Conservation (phyloP, 2,888 invertebrate genomes). For the Leucophora obtusa region DNA sequence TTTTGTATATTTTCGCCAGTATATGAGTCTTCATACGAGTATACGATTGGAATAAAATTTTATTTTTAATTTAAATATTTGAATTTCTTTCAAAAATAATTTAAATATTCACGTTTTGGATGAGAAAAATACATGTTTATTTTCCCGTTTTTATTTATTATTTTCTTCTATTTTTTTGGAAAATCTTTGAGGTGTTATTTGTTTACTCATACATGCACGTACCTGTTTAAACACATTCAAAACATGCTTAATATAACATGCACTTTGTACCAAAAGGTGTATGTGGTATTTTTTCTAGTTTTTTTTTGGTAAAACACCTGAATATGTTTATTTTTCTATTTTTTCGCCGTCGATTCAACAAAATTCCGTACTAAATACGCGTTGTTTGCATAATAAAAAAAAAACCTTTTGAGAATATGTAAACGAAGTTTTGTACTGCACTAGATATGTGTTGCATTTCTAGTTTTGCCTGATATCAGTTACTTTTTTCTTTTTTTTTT, state of each 20-base stretch:
- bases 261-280: constrained; percentile 1
- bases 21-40: too few relatives aligned
- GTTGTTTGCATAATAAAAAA: constrained; percentile 36
- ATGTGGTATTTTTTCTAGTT: not conserved
- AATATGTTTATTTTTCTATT: not conserved
- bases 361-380: not conserved
- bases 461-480: not conserved
- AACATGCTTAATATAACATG: constrained; percentile 15
- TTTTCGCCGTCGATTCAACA: not conserved
- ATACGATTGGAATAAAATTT: too few relatives aligned
- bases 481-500: not conserved
- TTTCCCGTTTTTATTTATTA: not conserved
- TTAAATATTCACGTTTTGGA: too few relatives aligned
- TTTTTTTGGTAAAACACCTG: not conserved
- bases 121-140: not conserved
- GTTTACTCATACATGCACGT: not conserved
- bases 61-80: too few relatives aligned
- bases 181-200: too few relatives aligned
- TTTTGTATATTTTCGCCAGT: too few relatives aligned
- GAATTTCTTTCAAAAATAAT: too few relatives aligned
- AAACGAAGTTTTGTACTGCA: not conserved
- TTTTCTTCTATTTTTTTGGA: too few relatives aligned
- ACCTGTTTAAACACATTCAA: not conserved
- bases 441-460: not conserved
- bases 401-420: constrained; percentile 37